Evolutionary conservation across 2,113 vertebrate genomes (phyloP), one percentile per base, ranked within the genome.

Genomic region (Mesembrinibis cayennensis): DNA sequence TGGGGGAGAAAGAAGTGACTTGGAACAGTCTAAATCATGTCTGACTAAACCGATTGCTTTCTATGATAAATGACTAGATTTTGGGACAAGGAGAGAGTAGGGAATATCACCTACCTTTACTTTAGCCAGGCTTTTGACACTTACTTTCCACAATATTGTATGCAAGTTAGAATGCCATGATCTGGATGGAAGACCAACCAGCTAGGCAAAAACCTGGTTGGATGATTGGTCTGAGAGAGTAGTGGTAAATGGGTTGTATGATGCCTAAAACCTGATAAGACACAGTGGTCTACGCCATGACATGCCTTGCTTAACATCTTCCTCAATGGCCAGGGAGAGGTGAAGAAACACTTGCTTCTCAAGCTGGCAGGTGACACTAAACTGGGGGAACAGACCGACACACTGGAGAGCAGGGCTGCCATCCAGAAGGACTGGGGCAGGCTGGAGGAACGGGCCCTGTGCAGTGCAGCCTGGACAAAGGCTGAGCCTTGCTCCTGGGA

Each of bases 291-390:
- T 74, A 16, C 50, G 32, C 19, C 0, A 1, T 45, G 10, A 29
- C 0, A 0, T 6, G 5, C 32, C 16, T 56, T 67, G 2, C 50
- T 79, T 69, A 63, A 44, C 16, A 27, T 13, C 13, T 63, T 78
- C 18, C 4, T 40, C 3, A 11, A 4, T 2, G 20, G 7, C 30
- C 15, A n/a, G 7, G 3, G 8, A 0, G 6, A 56, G 8, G 7
- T 27, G 15, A 53, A 17, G 16, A 15, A 74, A 36, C 6, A 3
- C 0, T 23, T 38, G 1, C 7, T 59, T 61, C 32, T 66, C 12
- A n/a, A 25, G 3, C 16, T 62, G 36, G 6, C 13, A 49, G 26
- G 13, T 53, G 23, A 65, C 44, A 36, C 7, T 6, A 71, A 47
- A 36, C 10, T 22, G 2, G 16, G 23, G 16, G 6, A 47, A 26